These are phyloP conservation scores for Schizopygopsis pylzovi DNA, from an alignment of 2,797 vertebrate genomes.

Conservation along the genomic window DNA sequence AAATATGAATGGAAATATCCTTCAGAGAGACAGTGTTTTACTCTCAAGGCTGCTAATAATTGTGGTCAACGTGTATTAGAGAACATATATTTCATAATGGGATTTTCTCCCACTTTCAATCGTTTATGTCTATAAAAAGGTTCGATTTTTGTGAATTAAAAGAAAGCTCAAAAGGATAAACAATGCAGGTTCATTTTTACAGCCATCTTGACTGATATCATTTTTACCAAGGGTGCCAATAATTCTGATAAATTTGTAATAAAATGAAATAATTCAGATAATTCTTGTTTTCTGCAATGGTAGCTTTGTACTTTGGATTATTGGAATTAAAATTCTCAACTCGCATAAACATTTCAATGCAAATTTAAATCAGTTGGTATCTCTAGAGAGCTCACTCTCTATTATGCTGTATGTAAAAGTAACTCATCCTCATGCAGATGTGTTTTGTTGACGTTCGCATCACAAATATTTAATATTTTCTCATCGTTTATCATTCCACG, in stretches of 20 bases:
- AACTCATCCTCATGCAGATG: neutral
- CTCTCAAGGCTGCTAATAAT: too few species aligned
- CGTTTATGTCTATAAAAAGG: neutral
- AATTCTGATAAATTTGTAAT: neutral
- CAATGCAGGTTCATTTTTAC: neutral
- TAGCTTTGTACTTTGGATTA: neutral
- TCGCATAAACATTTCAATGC: neutral
- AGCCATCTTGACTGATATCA: neutral
- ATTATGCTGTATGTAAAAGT: neutral
- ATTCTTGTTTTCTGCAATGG: neutral
- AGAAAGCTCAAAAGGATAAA: neutral
- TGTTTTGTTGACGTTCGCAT: neutral
- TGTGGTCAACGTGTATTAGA: neutral
- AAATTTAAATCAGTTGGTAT: neutral
- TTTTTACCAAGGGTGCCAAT: neutral
- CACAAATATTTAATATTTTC: slow-evolving; percentile 9
- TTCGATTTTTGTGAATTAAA: neutral
- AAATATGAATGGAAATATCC: neutral
- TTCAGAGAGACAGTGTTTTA: too few species aligned
- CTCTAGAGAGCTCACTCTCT: neutral
- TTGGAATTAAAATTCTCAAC: neutral
- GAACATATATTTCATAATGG: neutral
- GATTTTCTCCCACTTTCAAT: neutral
- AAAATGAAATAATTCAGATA: neutral
- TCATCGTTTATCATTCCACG: slow-evolving; percentile 5